Conservation (phyloP, 1,140 invertebrate genomes). For the Philotrypesis tridentata region DNA sequence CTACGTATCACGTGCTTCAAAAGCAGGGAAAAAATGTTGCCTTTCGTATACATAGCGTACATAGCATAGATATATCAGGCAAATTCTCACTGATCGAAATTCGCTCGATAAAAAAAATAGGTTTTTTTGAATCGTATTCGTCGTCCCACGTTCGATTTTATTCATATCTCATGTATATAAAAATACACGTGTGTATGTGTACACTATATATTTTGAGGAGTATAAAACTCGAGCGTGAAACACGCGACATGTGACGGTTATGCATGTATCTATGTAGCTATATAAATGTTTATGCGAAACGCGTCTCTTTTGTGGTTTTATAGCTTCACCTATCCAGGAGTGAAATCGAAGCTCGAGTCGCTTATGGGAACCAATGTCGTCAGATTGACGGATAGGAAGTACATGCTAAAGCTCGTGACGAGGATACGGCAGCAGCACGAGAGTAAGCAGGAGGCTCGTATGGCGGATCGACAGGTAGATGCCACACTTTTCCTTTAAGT, state of each 20-base stretch:
- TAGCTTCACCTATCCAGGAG: constrained; percentile 76
- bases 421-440: constrained; percentile 77
- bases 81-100: no score
- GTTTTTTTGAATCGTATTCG: no score
- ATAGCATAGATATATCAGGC: no score
- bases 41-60: no score
- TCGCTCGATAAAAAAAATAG: no score
- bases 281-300: not conserved
- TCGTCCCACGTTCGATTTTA: no score
- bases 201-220: no score
- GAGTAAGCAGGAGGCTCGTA: constrained; percentile 77
- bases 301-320: constrained; percentile 48
- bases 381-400: constrained; percentile 78
- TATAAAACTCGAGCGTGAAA: not conserved
- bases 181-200: no score
- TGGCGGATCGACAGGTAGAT: constrained; percentile 77
- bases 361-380: constrained; percentile 80
- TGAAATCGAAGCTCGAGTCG: constrained; percentile 76
- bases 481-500: no score
- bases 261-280: not conserved
- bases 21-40: no score
- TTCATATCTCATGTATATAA: no score
- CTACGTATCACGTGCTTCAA: no score
- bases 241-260: not conserved
- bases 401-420: constrained; percentile 79